Conservation (phyloP, 2,888 invertebrate genomes). For the Cephus nigrinus region DNA sequence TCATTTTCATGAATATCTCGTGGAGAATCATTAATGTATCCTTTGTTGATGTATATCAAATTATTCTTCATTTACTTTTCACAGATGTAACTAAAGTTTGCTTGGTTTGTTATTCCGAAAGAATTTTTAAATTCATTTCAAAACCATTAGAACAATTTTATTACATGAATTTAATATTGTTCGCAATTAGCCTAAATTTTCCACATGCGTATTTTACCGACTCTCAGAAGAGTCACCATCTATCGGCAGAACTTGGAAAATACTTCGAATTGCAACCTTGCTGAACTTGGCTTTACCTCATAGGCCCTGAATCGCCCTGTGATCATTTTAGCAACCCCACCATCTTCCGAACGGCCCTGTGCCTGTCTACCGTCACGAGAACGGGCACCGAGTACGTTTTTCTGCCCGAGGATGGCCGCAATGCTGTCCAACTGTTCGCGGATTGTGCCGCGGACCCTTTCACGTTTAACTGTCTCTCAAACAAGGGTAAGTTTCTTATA, state of each 20-base stretch:
- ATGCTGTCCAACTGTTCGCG: slow-evolving; percentile 63
- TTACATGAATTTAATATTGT: too few species aligned
- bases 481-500: slow-evolving; percentile 49
- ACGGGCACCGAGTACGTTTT: slow-evolving; percentile 18
- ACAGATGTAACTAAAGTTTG: too few species aligned
- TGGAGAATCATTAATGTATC: too few species aligned
- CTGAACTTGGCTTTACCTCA: not conserved
- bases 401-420: slow-evolving; percentile 55
- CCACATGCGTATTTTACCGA: not conserved
- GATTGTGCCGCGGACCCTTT: slow-evolving; percentile 55
- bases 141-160: too few species aligned
- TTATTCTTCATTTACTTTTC: too few species aligned
- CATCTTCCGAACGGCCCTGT: slow-evolving; percentile 6
- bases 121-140: too few species aligned
- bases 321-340: not conserved
- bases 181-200: not conserved
- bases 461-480: slow-evolving; percentile 53
- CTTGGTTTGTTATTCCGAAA: too few species aligned
- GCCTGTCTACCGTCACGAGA: slow-evolving; percentile 8
- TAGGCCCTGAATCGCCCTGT: not conserved
- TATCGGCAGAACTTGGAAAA: not conserved
- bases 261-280: not conserved
- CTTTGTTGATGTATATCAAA: too few species aligned
- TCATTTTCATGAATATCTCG: too few species aligned
- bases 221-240: not conserved